These are phyloP conservation scores for Thripadectes ignobilis DNA, from an alignment of 2,797 vertebrate genomes.

Conservation along the genomic window DNA sequence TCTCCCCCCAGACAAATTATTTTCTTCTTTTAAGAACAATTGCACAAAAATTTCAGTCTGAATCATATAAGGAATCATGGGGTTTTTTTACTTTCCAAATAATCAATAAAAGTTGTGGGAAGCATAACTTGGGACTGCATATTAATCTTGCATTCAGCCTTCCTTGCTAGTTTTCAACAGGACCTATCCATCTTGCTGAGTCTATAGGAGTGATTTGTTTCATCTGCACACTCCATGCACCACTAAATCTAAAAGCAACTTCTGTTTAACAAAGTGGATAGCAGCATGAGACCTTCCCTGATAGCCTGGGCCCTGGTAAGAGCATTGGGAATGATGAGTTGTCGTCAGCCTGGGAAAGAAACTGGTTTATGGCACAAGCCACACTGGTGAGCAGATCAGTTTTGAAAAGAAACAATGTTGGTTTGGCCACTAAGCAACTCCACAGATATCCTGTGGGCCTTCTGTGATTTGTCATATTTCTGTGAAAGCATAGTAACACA, in stretches of 20 bases:
- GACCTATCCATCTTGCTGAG: constrained; percentile 73
- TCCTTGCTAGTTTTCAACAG: constrained; percentile 67
- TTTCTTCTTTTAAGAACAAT: constrained; percentile 53
- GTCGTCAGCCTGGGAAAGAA: not conserved
- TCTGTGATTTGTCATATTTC: constrained; percentile 2
- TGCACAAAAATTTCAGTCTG: constrained; percentile 66
- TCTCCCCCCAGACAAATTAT: constrained; percentile 33
- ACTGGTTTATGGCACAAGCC: not conserved
- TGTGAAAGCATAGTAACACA: not conserved
- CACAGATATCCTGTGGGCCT: not conserved
- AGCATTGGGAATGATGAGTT: not conserved
- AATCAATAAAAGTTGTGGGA: constrained; percentile 76
- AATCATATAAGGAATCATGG: constrained; percentile 54
- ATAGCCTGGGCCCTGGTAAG: constrained; percentile 20
- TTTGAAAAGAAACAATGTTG: not conserved
- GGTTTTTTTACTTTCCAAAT: constrained; percentile 44
- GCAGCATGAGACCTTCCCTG: constrained; percentile 55
- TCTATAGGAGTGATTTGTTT: constrained; percentile 74
- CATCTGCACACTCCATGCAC: constrained; percentile 64
- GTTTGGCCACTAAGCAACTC: not conserved
- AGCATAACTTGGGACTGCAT: constrained; percentile 74
- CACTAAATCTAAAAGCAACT: constrained; percentile 75
- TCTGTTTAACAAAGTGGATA: constrained; percentile 73
- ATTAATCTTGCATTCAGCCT: constrained; percentile 76
- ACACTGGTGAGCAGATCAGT: not conserved